Percentiles rank a stretch among this genome's conserved stretches.
These are phyloP conservation scores for Moxostoma hubbsi DNA, from an alignment of 2,797 vertebrate species.

Conservation along the genomic window DNA sequence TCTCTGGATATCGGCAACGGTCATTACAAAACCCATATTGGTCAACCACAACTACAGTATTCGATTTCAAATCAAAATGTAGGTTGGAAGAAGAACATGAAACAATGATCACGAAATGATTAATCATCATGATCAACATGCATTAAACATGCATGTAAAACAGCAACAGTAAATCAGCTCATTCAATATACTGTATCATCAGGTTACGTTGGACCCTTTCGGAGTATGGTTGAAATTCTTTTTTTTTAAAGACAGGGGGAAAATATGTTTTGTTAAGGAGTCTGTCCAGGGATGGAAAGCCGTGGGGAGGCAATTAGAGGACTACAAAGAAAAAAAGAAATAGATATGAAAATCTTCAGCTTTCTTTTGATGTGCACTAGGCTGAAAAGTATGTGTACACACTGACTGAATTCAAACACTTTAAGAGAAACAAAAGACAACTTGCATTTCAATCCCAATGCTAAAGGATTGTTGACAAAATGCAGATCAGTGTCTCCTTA, in stretches of 20 bases:
- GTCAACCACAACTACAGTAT: too few relatives aligned
- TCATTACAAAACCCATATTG: too few relatives aligned
- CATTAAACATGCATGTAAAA: conserved; percentile 8
- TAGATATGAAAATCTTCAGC: conserved; percentile 83
- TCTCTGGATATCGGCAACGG: too few relatives aligned
- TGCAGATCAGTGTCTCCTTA: too few relatives aligned
- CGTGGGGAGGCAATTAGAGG: conserved; percentile 86
- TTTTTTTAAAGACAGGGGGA: conserved; percentile 67
- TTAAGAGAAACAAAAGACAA: conserved; percentile 50
- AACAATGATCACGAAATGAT: neutral
- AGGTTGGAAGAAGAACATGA: neutral
- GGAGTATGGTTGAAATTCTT: conserved; percentile 63
- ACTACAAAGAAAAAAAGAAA: conserved; percentile 84
- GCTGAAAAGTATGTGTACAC: conserved; percentile 70
- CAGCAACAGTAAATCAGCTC: neutral
- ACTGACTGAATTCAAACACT: conserved; percentile 57
- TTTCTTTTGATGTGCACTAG: conserved; percentile 82
- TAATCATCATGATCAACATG: neutral
- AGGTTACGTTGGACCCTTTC: conserved; percentile 36
- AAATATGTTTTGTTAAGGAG: conserved; percentile 82
- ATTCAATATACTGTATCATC: neutral
- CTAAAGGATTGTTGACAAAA: conserved; percentile 23
- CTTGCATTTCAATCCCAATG: conserved; percentile 32
- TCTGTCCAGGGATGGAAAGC: conserved; percentile 83
- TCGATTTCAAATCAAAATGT: too few relatives aligned